Conservation (phyloP, 1,140 invertebrate species). For the Cydia amplana region DNA sequence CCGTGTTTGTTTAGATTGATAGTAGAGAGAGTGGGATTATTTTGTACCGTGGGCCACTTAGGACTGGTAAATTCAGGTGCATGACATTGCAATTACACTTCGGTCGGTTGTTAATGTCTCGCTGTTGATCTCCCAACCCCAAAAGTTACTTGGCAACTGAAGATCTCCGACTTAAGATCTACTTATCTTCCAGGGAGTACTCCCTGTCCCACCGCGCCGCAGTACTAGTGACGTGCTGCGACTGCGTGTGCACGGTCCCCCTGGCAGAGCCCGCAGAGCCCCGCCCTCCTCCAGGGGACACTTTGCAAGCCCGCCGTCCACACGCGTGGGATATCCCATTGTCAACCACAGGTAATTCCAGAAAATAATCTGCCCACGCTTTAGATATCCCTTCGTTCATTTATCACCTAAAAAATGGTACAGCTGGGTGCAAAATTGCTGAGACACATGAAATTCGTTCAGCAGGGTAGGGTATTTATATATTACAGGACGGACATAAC, state of each 20-base stretch:
- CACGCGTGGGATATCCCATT: slow-evolving; percentile 53
- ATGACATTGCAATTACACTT: too few species aligned
- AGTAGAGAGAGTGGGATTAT: too few species aligned
- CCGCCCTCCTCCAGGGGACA: slow-evolving; percentile 48
- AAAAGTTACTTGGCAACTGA: too few species aligned
- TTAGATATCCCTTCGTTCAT: background rate
- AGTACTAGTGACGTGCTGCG: slow-evolving; percentile 56
- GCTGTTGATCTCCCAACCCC: too few species aligned
- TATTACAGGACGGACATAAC: too few species aligned
- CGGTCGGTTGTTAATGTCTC: too few species aligned
- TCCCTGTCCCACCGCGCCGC: slow-evolving; percentile 39
- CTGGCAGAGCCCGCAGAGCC: slow-evolving; percentile 25
- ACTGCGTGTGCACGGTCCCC: slow-evolving; percentile 45
- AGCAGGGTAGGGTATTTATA: too few species aligned
- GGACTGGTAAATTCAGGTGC: too few species aligned
- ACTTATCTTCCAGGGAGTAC: slow-evolving; percentile 39
- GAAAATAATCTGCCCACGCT: background rate
- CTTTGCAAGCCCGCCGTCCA: slow-evolving; percentile 49
- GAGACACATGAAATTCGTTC: too few species aligned
- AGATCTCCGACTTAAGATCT: background rate
- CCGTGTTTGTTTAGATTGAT: too few species aligned
- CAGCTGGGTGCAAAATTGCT: background rate
- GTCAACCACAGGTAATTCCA: slow-evolving; percentile 30
- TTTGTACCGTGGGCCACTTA: too few species aligned
- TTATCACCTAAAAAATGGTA: background rate